Evolutionary conservation across 1,140 invertebrate genomes (phyloP), one percentile per base, ranked within the genome.

Genomic region (Bacillus rossius): DNA sequence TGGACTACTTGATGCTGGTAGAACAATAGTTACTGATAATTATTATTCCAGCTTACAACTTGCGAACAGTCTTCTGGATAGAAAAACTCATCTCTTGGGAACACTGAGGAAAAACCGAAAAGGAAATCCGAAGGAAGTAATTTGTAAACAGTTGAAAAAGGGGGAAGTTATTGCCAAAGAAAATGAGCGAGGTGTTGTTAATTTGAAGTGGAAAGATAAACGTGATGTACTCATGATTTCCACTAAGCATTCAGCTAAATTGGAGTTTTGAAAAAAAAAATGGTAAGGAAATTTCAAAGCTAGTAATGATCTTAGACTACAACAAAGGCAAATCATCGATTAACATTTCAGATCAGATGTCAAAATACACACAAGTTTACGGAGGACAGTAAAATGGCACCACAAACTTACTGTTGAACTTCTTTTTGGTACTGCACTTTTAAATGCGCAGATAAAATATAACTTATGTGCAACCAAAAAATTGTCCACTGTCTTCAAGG

Each of bases 361-460:
- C 57, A 17, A 61, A 67, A 23, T 74, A 74, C 25, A n/a, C 26
- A 55, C 64, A 17, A 63, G 67, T 48, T 22, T 74, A 1, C 48
- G 72, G 48, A 73, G 69, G 64, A 60, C 67, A 37, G 47, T 71
- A 45, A 72, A 70, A 62, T 75, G 73, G 69, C 73, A 73, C 54
- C 61, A 62, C 51, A 71, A 73, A 67, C 34, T 71, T 16, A 65
- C 65, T 45, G 64, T 73, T 40, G 63, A 74, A 57, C 25, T 72
- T 40, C 49, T 72, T 7, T 58, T 71, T 17, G 68, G 68, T 16
- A 69, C 67, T 42, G 58, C 69, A 47, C 41, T 73, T 5, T 64
- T 71, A 26, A 75, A 74, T 65, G 64, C 64, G 29, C 29, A 34
- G 29, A 34, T 34, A 4, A 34, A 7, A 34, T 34, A 34, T 34